Evolutionary conservation across 1,140 invertebrate genomes (phyloP).

Genomic region (Drosophila cardini): DNA sequence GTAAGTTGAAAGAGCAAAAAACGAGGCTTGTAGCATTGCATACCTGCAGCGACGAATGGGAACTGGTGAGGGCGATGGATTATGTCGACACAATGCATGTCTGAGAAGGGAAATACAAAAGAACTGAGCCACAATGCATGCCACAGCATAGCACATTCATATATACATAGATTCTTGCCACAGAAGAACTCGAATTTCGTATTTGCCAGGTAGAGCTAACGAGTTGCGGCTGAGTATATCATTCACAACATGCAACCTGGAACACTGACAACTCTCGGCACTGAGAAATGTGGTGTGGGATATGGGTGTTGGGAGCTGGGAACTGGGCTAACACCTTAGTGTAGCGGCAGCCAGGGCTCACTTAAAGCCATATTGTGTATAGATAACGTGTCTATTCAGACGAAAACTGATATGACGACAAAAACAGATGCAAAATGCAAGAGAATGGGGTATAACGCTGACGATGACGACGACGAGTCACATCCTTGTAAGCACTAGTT

Average conservation of each 20-base stretch:
- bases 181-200: conserved; percentile 1
- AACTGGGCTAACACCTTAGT: conserved; percentile 28
- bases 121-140: conserved; percentile 52
- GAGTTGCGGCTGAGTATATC: conserved; percentile 53
- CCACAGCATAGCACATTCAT: conserved; percentile 11
- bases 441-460: conserved; percentile 11
- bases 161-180: background rate
- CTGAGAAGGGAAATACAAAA: conserved; percentile 60
- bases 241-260: conserved; percentile 50
- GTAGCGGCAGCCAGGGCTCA: conserved; percentile 43
- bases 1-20: conserved; percentile 45
- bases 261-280: conserved; percentile 5
- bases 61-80: conserved; percentile 43
- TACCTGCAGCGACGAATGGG: conserved; percentile 9
- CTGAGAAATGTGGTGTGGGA: too few species aligned
- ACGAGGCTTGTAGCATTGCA: conserved; percentile 21
- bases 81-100: conserved; percentile 69
- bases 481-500: conserved; percentile 52
- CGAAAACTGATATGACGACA: conserved; percentile 75
- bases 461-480: conserved; percentile 33
- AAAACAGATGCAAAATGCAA: conserved; percentile 53
- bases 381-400: conserved; percentile 82
- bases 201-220: conserved; percentile 46
- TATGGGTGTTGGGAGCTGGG: conserved; percentile 1
- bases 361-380: conserved; percentile 77